Conservation (phyloP, 2,113 vertebrate species). For the Uria aalge region DNA sequence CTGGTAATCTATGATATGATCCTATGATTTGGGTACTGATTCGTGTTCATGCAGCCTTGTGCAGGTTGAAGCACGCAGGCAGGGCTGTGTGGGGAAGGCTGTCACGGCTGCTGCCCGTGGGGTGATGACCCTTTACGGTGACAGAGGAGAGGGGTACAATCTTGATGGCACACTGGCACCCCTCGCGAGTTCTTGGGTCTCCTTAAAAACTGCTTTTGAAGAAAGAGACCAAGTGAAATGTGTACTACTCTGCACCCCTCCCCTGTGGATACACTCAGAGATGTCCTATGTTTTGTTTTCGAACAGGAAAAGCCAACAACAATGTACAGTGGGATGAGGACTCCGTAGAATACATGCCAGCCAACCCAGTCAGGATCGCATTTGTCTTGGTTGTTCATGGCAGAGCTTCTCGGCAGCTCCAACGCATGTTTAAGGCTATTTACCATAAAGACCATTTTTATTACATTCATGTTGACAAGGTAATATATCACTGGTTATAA, state of each 20-base stretch:
- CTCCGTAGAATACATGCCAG: constrained; percentile 83
- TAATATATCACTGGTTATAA: constrained; percentile 66
- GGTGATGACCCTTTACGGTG: background rate
- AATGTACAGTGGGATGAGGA: constrained; percentile 97
- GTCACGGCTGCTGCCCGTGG: background rate
- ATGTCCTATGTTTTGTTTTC: constrained; percentile 62
- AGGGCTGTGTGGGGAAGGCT: background rate
- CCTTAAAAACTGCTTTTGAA: background rate
- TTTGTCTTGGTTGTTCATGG: constrained; percentile 96
- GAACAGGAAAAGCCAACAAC: constrained; percentile 89
- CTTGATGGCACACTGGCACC: background rate
- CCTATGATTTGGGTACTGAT: background rate
- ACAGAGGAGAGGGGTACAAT: background rate
- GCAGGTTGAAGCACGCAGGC: background rate
- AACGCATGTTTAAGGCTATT: constrained; percentile 98
- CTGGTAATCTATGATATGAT: background rate
- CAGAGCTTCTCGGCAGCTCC: constrained; percentile 91
- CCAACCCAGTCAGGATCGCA: constrained; percentile 90
- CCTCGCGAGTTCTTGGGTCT: rapidly evolving
- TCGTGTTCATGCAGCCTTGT: rapidly evolving
- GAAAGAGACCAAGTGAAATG: background rate
- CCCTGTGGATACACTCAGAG: background rate
- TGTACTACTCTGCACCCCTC: background rate
- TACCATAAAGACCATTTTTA: constrained; percentile 96
- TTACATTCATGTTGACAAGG: constrained; percentile 98